These are phyloP conservation scores for Drosophila kambysellisi DNA, from an alignment of 2,888 invertebrate species.

Conservation along the genomic window DNA sequence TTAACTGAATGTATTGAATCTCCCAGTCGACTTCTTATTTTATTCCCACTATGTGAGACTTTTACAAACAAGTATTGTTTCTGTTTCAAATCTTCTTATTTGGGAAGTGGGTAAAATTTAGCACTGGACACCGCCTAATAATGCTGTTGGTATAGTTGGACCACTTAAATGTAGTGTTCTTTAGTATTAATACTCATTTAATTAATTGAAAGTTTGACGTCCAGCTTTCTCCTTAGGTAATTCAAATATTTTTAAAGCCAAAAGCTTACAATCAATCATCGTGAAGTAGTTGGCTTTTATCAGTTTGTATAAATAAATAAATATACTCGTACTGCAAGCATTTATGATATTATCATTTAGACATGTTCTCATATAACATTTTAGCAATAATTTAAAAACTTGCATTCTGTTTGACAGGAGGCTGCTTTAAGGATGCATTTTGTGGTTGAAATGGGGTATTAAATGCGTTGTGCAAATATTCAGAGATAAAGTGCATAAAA, in stretches of 20 bases:
- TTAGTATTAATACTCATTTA: neutral
- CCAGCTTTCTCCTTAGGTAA: neutral
- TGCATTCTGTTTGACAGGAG: neutral
- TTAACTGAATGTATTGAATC: neutral
- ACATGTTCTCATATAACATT: neutral
- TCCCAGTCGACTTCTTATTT: neutral
- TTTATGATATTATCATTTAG: neutral
- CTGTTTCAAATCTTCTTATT: neutral
- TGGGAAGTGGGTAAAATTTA: too few species aligned
- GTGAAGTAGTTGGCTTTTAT: conserved; percentile 14
- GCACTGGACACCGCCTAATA: too few species aligned
- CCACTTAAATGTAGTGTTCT: neutral
- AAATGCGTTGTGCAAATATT: conserved; percentile 1
- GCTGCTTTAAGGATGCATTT: conserved; percentile 1
- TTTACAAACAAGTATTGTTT: neutral
- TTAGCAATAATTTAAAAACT: neutral
- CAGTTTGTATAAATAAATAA: neutral
- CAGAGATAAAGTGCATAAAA: conserved; percentile 19
- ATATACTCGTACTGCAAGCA: neutral
- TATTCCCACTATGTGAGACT: neutral
- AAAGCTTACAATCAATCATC: conserved; percentile 41
- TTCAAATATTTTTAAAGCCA: conserved; percentile 60
- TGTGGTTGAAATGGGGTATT: conserved; percentile 7
- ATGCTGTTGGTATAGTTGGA: too few species aligned
- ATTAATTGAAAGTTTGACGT: conserved; percentile 30